A percentile compares a stretch with the other conserved stretches of the same genome.
Conservation (phyloP, 1,140 invertebrate species). For the Magallana gigas region DNA sequence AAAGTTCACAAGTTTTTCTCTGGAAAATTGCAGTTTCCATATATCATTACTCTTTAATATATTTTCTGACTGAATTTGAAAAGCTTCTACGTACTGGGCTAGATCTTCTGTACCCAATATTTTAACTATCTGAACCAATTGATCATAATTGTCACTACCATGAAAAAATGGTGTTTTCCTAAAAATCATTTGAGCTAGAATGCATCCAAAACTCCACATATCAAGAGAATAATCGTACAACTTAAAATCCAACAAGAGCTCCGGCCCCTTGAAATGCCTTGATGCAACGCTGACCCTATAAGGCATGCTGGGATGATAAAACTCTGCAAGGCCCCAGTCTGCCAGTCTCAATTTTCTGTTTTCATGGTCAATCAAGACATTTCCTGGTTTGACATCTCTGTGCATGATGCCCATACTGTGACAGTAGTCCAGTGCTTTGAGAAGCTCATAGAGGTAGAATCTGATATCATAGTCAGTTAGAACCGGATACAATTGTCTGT, state of each 20-base stretch:
- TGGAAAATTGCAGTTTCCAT: slow-evolving; percentile 94
- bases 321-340: slow-evolving; percentile 99
- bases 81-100: slow-evolving; percentile 99
- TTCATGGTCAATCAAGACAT: slow-evolving; percentile 99
- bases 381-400: slow-evolving; percentile 97
- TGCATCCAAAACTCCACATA: slow-evolving; percentile 89
- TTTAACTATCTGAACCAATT: slow-evolving; percentile 98
- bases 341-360: slow-evolving; percentile 98
- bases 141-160: slow-evolving; percentile 99
- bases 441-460: slow-evolving; percentile 94
- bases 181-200: slow-evolving; percentile 99
- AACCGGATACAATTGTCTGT: slow-evolving; percentile 99
- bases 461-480: slow-evolving; percentile 99
- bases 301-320: slow-evolving; percentile 99
- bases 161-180: slow-evolving; percentile 99
- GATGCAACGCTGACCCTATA: slow-evolving; percentile 99
- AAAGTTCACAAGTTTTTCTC: slow-evolving; percentile 99
- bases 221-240: slow-evolving; percentile 77
- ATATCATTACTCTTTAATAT: slow-evolving; percentile 97
- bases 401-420: slow-evolving; percentile 99
- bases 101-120: slow-evolving; percentile 99
- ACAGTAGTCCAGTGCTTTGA: slow-evolving; percentile 99
- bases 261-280: slow-evolving; percentile 98
- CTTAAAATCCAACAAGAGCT: slow-evolving; percentile 98
- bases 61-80: slow-evolving; percentile 99